Conservation (phyloP, 2,797 vertebrate species). For the Tenualosa ilisha region DNA sequence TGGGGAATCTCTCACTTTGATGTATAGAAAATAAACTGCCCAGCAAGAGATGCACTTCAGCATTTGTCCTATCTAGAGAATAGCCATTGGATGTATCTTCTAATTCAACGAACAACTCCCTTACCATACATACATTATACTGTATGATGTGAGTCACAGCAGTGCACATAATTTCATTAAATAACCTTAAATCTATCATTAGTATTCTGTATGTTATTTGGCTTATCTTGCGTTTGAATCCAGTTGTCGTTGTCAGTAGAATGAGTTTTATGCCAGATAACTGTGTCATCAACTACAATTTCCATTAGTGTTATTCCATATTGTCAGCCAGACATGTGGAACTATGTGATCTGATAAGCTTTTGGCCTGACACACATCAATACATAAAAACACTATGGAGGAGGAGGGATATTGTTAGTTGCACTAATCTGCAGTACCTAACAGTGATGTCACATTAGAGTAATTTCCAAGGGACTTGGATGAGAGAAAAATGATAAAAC, state of each 20-base stretch:
- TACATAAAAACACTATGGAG: constrained; percentile 25
- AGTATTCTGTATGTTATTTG: background rate
- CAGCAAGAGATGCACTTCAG: constrained; percentile 66
- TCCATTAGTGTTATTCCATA: background rate
- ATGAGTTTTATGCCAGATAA: background rate
- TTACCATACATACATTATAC: background rate
- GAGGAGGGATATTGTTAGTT: background rate
- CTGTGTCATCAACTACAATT: background rate
- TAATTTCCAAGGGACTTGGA: background rate
- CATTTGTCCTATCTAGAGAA: constrained; percentile 62
- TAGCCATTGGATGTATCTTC: constrained; percentile 41
- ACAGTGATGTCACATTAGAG: background rate
- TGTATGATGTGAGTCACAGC: background rate
- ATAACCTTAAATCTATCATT: background rate
- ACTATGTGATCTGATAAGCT: constrained; percentile 55
- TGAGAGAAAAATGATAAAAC: background rate
- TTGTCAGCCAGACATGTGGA: constrained; percentile 50
- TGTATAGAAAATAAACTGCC: constrained; percentile 64
- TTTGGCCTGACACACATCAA: constrained; percentile 45
- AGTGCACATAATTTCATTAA: background rate
- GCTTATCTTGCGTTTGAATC: background rate
- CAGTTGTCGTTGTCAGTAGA: background rate
- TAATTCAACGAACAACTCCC: background rate
- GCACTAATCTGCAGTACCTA: background rate
- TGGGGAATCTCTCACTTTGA: constrained; percentile 68